These are phyloP conservation scores for Seriola quinqueradiata DNA, from an alignment of 2,113 vertebrate genomes.

Conservation along the genomic window DNA sequence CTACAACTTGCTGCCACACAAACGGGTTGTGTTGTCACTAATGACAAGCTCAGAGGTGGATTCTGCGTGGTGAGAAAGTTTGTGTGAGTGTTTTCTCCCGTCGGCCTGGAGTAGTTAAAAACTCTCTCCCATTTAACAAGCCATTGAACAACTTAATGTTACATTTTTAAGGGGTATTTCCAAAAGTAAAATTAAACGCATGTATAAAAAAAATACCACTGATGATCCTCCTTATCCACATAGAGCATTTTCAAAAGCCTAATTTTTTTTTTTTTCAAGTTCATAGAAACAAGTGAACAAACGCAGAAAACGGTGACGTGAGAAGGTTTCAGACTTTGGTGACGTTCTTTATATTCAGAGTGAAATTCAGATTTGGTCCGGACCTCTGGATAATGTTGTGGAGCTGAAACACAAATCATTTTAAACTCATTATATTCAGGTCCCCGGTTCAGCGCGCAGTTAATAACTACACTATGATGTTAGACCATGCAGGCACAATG, in stretches of 20 bases:
- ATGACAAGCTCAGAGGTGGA: neutral
- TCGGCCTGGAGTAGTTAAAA: too few relatives aligned
- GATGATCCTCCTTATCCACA: neutral
- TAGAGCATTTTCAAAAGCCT: neutral
- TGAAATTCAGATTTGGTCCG: neutral
- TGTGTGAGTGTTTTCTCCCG: too few relatives aligned
- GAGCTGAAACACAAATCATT: constrained; percentile 57
- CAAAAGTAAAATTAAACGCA: neutral
- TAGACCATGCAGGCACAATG: neutral
- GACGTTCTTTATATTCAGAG: constrained; percentile 44
- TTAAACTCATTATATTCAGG: neutral
- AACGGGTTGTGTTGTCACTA: neutral
- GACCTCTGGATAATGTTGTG: neutral
- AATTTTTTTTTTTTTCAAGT: neutral
- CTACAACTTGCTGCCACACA: neutral
- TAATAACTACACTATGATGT: neutral
- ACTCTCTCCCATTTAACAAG: too few relatives aligned
- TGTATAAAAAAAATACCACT: neutral
- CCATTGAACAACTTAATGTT: too few relatives aligned
- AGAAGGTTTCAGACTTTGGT: constrained; percentile 49
- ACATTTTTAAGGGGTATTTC: neutral
- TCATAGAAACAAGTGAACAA: neutral
- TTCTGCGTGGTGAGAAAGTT: too few relatives aligned
- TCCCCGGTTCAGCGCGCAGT: neutral
- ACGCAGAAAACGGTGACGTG: neutral